phyloP scores from a whole-genome alignment of 2,888 invertebrate genomes.

The Cactoblastis cactorum region DNA sequence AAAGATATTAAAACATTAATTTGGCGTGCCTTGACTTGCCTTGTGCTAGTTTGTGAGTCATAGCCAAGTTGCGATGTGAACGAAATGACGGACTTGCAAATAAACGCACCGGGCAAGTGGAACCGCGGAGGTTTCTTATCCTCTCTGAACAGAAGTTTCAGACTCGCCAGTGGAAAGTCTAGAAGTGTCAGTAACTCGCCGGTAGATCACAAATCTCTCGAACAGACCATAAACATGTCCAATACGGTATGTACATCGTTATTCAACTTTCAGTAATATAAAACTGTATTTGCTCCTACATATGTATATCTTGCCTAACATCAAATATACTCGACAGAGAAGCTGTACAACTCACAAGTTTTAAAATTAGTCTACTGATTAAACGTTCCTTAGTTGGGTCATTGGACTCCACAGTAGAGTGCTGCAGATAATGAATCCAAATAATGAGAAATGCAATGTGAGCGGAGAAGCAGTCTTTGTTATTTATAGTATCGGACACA shows the following conservation, averaged over 20 bases:
- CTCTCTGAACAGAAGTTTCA: slow-evolving; percentile 69
- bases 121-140: slow-evolving; percentile 71
- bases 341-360: slow-evolving; percentile 6
- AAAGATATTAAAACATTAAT: slow-evolving; percentile 31
- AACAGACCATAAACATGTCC: slow-evolving; percentile 47
- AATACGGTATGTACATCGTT: slow-evolving; percentile 40
- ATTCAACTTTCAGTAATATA: no score
- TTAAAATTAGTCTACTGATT: slow-evolving; percentile 12
- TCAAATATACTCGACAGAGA: neutral
- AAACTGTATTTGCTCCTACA: no score
- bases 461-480: neutral
- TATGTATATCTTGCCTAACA: neutral
- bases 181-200: slow-evolving; percentile 47
- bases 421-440: slow-evolving; percentile 7
- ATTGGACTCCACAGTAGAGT: slow-evolving; percentile 3
- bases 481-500: neutral
- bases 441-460: slow-evolving; percentile 7
- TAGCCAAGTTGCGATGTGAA: slow-evolving; percentile 59
- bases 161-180: slow-evolving; percentile 55
- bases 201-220: slow-evolving; percentile 48
- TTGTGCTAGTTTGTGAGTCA: slow-evolving; percentile 61
- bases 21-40: slow-evolving; percentile 43
- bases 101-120: slow-evolving; percentile 64
- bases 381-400: slow-evolving; percentile 4
- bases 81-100: slow-evolving; percentile 67